phyloP scores from a whole-genome alignment of 2,113 vertebrate genomes.

The Rhinogobius similis region DNA sequence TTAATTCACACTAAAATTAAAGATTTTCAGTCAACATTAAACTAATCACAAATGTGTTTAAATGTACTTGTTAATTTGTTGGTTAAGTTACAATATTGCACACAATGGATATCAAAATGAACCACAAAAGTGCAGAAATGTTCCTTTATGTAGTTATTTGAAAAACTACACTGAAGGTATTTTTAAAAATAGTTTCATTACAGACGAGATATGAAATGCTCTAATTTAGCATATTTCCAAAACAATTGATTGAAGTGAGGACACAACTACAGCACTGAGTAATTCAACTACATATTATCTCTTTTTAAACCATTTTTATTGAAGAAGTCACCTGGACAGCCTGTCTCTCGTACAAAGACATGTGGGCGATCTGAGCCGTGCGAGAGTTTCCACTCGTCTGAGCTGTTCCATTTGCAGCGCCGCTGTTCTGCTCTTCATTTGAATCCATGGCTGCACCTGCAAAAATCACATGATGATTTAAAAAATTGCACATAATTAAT shows the following conservation, averaged over 20 bases:
- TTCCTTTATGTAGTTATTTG: too few relatives aligned
- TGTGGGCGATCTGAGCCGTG: conserved; percentile 91
- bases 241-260: too few relatives aligned
- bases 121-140: too few relatives aligned
- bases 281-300: neutral
- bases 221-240: too few relatives aligned
- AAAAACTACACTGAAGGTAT: too few relatives aligned
- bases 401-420: conserved; percentile 83
- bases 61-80: neutral
- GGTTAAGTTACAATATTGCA: neutral
- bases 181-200: too few relatives aligned
- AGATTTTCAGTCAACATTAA: too few relatives aligned
- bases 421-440: conserved; percentile 92
- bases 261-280: too few relatives aligned
- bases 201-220: too few relatives aligned
- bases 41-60: too few relatives aligned
- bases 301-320: neutral
- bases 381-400: conserved; percentile 87
- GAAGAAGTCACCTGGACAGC: conserved; percentile 87
- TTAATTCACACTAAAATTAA: too few relatives aligned
- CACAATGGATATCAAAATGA: too few relatives aligned
- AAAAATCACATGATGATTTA: conserved; percentile 11
- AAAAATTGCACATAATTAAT: neutral
- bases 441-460: conserved; percentile 84
- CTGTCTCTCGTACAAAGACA: conserved; percentile 95